A percentile compares a stretch with the other conserved stretches of the same genome.
phyloP scores from a whole-genome alignment of 2,113 vertebrate species.

The Thamnophis sirtalis region DNA sequence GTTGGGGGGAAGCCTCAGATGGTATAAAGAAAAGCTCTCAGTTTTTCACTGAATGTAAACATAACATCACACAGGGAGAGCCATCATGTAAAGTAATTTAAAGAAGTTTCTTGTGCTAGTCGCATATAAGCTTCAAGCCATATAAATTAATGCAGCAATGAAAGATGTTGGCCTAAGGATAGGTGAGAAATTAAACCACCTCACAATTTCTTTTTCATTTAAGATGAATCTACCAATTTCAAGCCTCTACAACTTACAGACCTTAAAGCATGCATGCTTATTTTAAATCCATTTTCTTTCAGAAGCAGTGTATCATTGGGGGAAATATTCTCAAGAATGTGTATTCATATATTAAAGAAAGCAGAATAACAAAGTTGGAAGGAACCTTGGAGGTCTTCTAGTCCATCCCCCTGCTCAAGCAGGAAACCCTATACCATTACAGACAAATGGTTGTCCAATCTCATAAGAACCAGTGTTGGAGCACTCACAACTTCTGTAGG shows the following conservation, averaged over 20 bases:
- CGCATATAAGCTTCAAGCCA: rapidly evolving
- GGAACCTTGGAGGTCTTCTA: neutral
- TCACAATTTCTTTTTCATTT: neutral
- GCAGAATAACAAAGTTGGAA: neutral
- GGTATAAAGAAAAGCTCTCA: neutral
- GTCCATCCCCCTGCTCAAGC: neutral
- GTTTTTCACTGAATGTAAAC: neutral
- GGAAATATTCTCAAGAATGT: neutral
- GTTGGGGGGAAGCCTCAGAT: neutral
- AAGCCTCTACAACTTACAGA: neutral
- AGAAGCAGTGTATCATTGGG: neutral
- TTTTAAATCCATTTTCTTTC: neutral
- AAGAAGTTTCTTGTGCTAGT: neutral
- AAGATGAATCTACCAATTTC: neutral
- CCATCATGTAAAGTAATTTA: neutral
- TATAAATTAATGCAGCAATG: neutral
- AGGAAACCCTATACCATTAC: neutral
- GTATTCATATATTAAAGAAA: neutral
- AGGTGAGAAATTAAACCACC: neutral
- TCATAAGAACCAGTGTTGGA: neutral
- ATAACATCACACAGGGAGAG: neutral
- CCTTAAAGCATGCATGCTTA: neutral
- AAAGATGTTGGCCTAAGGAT: neutral
- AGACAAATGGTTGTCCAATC: neutral
- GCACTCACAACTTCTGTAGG: neutral